A percentile compares a stretch with the other conserved stretches of the same genome.
Conservation (phyloP, 2,888 invertebrate species). For the Timema cristinae region DNA sequence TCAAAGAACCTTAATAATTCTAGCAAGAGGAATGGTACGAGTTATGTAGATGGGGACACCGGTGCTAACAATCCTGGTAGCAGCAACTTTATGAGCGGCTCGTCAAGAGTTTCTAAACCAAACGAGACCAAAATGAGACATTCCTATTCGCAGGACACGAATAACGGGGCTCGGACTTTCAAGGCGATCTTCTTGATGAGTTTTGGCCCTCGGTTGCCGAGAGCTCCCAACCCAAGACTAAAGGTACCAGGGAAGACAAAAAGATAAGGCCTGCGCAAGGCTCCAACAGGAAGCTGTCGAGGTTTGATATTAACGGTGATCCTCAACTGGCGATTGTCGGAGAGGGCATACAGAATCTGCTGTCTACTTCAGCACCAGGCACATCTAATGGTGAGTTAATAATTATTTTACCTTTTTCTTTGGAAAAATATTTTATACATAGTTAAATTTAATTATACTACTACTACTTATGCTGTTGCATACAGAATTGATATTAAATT, state of each 20-base stretch:
- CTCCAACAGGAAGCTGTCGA: conserved; percentile 13
- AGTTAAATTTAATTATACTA: no score
- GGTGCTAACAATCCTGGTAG: conserved; percentile 17
- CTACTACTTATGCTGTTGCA: no score
- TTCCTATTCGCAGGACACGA: conserved; percentile 26
- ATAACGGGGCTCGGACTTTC: conserved; percentile 11
- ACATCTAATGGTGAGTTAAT: background rate
- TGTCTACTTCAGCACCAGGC: conserved; percentile 9
- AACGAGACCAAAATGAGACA: conserved; percentile 24
- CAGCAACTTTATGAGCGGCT: conserved; percentile 18
- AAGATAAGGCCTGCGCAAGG: conserved; percentile 10
- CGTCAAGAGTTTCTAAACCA: conserved; percentile 13
- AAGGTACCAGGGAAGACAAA: conserved; percentile 8
- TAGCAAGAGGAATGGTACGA: conserved; percentile 16
- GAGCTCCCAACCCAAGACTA: conserved; percentile 17
- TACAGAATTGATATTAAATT: no score
- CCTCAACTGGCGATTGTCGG: conserved; percentile 23
- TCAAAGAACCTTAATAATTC: conserved; percentile 20
- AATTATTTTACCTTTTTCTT: no score
- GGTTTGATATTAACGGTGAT: conserved; percentile 21
- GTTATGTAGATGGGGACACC: conserved; percentile 19
- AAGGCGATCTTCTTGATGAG: conserved; percentile 20
- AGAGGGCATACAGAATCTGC: conserved; percentile 17
- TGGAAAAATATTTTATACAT: no score
- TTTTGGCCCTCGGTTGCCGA: conserved; percentile 22